These are phyloP conservation scores for Nebria brevicollis DNA, from an alignment of 2,888 invertebrate species.

Conservation along the genomic window DNA sequence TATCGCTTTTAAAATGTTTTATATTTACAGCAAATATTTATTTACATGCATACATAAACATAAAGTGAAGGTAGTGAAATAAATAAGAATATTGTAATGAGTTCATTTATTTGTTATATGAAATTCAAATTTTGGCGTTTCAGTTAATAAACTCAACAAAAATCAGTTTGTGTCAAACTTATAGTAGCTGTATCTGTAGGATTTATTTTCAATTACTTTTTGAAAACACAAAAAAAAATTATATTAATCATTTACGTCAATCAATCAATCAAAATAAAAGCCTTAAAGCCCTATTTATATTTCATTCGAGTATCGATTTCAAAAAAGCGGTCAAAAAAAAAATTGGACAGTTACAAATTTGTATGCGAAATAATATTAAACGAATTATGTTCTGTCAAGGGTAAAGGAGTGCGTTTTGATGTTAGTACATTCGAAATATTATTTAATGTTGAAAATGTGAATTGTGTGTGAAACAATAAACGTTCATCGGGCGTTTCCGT, in stretches of 20 bases:
- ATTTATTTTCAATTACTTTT: constrained; percentile 28
- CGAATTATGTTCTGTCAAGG: constrained; percentile 30
- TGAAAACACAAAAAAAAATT: constrained; percentile 20
- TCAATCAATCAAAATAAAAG: constrained; percentile 21
- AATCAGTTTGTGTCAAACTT: not conserved
- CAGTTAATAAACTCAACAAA: not conserved
- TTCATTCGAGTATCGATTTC: constrained; percentile 37
- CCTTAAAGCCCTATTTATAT: constrained; percentile 28
- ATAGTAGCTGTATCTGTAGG: not conserved
- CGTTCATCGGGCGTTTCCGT: constrained; percentile 1
- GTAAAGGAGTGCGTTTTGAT: constrained; percentile 43
- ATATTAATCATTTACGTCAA: constrained; percentile 18
- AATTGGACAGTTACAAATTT: constrained; percentile 40
- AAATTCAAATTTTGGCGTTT: not conserved
- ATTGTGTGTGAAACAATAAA: constrained; percentile 1
- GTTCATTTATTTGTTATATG: not conserved
- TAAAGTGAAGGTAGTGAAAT: too few species aligned
- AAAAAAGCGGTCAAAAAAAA: constrained; percentile 8
- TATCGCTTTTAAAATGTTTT: not conserved
- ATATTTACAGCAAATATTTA: not conserved
- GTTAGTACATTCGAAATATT: constrained; percentile 11
- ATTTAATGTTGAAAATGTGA: not conserved
- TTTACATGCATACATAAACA: not conserved
- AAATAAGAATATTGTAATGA: too few species aligned
- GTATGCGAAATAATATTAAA: constrained; percentile 29